Conservation (phyloP, 2,797 vertebrate genomes). For the Chaunax sp. region DNA sequence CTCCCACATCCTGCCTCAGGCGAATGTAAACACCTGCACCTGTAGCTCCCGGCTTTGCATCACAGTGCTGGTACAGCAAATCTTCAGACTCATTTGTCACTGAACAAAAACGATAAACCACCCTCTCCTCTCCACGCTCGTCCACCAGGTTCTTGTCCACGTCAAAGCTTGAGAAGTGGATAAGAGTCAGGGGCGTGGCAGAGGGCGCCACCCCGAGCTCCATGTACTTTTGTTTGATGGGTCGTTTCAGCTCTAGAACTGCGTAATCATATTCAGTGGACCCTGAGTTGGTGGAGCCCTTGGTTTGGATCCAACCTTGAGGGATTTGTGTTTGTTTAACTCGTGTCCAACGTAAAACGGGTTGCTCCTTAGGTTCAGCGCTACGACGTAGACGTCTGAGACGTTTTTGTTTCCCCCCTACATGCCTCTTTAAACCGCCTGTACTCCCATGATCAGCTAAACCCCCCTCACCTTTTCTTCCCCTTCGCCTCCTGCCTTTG, state of each 20-base stretch:
- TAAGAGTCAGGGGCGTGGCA: conserved; percentile 79
- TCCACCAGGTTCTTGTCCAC: conserved; percentile 56
- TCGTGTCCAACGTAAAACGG: conserved; percentile 89
- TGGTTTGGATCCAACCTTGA: conserved; percentile 86
- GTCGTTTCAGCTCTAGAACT: conserved; percentile 90
- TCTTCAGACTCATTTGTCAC: conserved; percentile 89
- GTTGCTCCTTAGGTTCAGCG: conserved; percentile 40
- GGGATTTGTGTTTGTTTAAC: conserved; percentile 89
- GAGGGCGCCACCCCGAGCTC: conserved; percentile 89
- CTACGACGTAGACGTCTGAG: conserved; percentile 36
- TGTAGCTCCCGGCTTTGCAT: conserved; percentile 88
- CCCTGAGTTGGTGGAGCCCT: conserved; percentile 61
- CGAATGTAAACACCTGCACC: conserved; percentile 94
- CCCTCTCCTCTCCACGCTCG: conserved; percentile 72
- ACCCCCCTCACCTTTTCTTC: conserved; percentile 1
- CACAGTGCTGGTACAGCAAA: conserved; percentile 93
- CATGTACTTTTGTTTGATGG: conserved; percentile 88
- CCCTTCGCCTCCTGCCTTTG: conserved; percentile 27
- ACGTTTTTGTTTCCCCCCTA: neutral
- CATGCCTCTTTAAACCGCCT: conserved; percentile 4
- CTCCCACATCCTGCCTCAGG: conserved; percentile 72
- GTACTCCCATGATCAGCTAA: conserved; percentile 1
- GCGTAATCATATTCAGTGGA: conserved; percentile 92
- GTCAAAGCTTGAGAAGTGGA: conserved; percentile 93
- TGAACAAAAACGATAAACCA: conserved; percentile 94